Base-by-base conservation (phyloP, 2,888 invertebrate genomes). In the Hypercompe scribonia region DNA sequence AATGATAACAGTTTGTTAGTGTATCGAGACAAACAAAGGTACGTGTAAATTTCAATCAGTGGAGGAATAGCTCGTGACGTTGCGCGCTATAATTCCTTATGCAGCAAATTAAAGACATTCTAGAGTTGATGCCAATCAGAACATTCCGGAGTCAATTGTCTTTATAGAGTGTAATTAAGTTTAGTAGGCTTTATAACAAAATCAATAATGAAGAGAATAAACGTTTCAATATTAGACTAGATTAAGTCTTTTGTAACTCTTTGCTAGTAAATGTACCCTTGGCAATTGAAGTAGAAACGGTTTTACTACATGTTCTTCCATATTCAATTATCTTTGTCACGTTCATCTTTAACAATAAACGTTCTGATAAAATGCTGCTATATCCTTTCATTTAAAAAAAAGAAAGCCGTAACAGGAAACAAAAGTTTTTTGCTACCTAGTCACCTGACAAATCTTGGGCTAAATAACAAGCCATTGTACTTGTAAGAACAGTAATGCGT, bases 401-500 rank as follows among this genome's bases (percentile, higher is more conserved):
- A 42, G 36, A 68, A 69, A 69, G 69, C 39, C 39, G 31, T 33
- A 61, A 61, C 31, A 31, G 13, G 42, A 11, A 61, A 61, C 3
- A 21, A 31, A 24, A 5, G 36, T 24, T 15, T 69, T 61, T 39
- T 69, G 69, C 42, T 68, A 21, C 36, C 68, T 39, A 31, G 10
- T 18, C 31, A 18, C 13, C 61, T 39, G 69, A 69, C 61, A 61
- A 61, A 69, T 69, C 39, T 69, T n/a, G 24, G 61, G 24, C 69
- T 39, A 69, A 28, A 69, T 18, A 69, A 69, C 31, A 65, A 54
- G 28, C 54, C 15, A 71, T 65, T 64, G 64, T 68, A 65, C 50
- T 69, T 68, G 18, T 61, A 46, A 72, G 68, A 64, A 72, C 36
- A 54, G 67, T 65, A 68, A 67, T 61, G 39, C 54, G 28, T 72